phyloP scores from a whole-genome alignment of 2,113 vertebrate species.

The Poecilia latipinna region DNA sequence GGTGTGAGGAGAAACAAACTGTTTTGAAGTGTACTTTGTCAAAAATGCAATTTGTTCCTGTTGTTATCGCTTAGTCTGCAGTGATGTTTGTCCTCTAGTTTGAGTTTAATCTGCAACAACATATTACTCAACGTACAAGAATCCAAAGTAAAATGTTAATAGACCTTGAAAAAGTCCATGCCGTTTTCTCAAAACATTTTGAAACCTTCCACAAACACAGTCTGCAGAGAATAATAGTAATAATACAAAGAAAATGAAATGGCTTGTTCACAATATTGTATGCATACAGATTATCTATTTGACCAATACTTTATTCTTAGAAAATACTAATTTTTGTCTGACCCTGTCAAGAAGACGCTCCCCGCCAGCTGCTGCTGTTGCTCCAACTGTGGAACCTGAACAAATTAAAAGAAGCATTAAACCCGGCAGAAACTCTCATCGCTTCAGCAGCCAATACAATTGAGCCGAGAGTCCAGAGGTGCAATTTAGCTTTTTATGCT shows the following conservation, averaged over 20 bases:
- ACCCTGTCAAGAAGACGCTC: neutral
- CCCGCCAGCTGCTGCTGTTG: neutral
- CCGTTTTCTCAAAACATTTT: neutral
- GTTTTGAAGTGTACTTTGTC: neutral
- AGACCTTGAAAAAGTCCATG: neutral
- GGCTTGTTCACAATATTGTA: neutral
- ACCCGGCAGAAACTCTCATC: constrained; percentile 45
- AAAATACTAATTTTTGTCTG: neutral
- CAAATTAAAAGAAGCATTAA: neutral
- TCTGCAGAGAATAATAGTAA: neutral
- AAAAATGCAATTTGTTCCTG: neutral
- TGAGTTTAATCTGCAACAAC: neutral
- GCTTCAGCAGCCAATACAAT: constrained; percentile 28
- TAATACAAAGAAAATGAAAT: neutral
- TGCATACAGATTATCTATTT: neutral
- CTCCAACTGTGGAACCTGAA: no score
- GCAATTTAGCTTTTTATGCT: constrained; percentile 43
- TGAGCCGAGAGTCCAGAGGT: constrained; percentile 42
- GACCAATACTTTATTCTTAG: neutral
- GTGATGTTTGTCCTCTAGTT: no score
- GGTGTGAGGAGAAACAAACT: neutral
- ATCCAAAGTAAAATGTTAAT: neutral
- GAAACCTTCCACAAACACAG: neutral
- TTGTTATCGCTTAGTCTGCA: neutral
- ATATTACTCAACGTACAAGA: neutral